These are phyloP conservation scores for Globicephala melas DNA, from an alignment of 2,113 vertebrate genomes.

Conservation along the genomic window DNA sequence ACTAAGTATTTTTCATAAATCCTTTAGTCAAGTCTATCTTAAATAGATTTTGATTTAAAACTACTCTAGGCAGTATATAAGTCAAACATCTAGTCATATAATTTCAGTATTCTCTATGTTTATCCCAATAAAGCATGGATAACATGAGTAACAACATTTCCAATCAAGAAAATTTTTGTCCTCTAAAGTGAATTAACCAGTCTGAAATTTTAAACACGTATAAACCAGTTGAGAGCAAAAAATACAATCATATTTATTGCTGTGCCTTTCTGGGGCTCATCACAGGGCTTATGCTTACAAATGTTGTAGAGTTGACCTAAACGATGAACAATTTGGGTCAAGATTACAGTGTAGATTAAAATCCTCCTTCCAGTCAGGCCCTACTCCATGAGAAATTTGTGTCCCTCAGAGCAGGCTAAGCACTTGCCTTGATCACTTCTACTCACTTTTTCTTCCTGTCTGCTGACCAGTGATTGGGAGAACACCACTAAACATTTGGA, in stretches of 20 bases:
- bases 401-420: neutral
- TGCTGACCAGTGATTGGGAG: conserved; percentile 20
- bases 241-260: neutral
- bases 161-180: neutral
- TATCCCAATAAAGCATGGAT: neutral
- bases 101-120: neutral
- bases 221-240: neutral
- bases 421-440: neutral
- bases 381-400: neutral
- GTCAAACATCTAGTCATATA: neutral
- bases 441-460: neutral
- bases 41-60: conserved; percentile 10
- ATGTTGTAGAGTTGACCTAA: neutral
- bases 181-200: neutral
- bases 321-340: neutral
- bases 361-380: neutral
- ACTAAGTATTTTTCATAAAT: neutral
- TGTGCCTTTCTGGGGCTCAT: neutral
- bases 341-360: neutral
- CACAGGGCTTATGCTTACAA: neutral
- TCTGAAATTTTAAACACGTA: neutral
- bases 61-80: neutral
- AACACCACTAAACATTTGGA: neutral
- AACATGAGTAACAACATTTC: neutral
- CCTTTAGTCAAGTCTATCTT: neutral